A percentile compares a stretch with the other conserved stretches of the same genome.
Conservation (phyloP, 2,113 vertebrate genomes). For the Oncorhynchus tshawytscha region DNA sequence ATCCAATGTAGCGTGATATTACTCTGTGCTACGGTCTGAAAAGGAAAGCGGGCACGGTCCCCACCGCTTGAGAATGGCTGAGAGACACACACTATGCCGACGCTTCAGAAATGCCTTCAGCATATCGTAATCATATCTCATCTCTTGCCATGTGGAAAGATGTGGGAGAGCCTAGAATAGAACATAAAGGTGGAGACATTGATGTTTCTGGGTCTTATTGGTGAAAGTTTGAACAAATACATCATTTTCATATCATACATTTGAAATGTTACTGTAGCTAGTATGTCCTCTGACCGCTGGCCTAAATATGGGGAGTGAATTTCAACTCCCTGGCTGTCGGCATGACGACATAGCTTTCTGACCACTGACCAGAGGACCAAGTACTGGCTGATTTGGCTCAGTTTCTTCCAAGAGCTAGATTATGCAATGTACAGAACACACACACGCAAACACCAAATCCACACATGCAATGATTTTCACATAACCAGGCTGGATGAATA, state of each 20-base stretch:
- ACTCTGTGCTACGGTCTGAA: constrained; percentile 51
- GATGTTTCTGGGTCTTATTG: constrained; percentile 52
- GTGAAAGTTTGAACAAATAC: constrained; percentile 46
- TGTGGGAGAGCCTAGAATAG: neutral
- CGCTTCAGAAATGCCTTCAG: constrained; percentile 51
- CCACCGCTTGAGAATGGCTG: constrained; percentile 56
- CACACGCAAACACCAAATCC: neutral
- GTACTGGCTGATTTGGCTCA: neutral
- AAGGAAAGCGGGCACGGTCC: constrained; percentile 34
- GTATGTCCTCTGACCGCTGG: constrained; percentile 45
- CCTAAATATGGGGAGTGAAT: constrained; percentile 34
- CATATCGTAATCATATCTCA: constrained; percentile 39
- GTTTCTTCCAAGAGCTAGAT: neutral
- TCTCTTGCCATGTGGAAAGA: constrained; percentile 38
- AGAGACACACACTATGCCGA: constrained; percentile 43
- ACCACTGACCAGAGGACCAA: constrained; percentile 19
- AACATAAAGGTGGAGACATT: constrained; percentile 37
- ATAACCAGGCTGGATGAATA: neutral
- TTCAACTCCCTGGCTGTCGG: constrained; percentile 27
- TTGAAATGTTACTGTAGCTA: constrained; percentile 34
- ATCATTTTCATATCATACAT: constrained; percentile 46
- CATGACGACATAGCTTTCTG: constrained; percentile 45
- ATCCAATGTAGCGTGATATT: constrained; percentile 62
- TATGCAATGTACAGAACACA: neutral
- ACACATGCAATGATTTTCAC: neutral